These are phyloP conservation scores for Bombyx mandarina DNA, from an alignment of 1,140 invertebrate genomes.

Conservation along the genomic window DNA sequence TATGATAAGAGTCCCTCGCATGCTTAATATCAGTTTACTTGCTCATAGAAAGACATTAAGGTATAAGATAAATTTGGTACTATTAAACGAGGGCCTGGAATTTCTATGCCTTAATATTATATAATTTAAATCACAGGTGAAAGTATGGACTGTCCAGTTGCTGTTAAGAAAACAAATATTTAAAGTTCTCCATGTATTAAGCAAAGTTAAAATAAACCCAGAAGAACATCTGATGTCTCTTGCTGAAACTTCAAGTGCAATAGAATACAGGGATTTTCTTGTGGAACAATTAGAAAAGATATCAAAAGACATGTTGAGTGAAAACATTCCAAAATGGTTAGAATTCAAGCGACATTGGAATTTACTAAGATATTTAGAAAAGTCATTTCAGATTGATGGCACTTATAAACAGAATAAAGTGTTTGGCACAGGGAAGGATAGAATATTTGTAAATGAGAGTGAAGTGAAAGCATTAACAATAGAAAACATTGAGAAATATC, in stretches of 20 bases:
- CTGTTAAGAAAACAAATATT: slow-evolving; percentile 75
- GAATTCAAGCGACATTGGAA: slow-evolving; percentile 71
- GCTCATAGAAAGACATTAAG: too few relatives aligned
- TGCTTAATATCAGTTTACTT: too few relatives aligned
- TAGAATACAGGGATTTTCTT: slow-evolving; percentile 73
- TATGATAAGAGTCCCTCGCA: too few relatives aligned
- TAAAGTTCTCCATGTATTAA: slow-evolving; percentile 74
- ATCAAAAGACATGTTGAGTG: slow-evolving; percentile 38
- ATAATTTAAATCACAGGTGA: slow-evolving; percentile 56
- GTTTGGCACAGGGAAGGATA: slow-evolving; percentile 53
- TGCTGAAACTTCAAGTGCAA: slow-evolving; percentile 68
- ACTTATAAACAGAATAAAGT: slow-evolving; percentile 66
- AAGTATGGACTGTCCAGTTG: slow-evolving; percentile 74
- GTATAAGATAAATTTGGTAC: too few relatives aligned
- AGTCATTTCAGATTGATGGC: slow-evolving; percentile 65
- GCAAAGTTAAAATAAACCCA: slow-evolving; percentile 73
- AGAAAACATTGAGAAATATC: slow-evolving; percentile 64
- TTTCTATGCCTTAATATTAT: slow-evolving; percentile 14
- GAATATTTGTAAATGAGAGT: slow-evolving; percentile 59
- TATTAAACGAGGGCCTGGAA: too few relatives aligned
- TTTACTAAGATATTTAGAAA: slow-evolving; percentile 69
- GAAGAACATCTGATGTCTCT: slow-evolving; percentile 70
- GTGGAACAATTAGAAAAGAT: slow-evolving; percentile 71
- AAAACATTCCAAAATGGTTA: slow-evolving; percentile 56
- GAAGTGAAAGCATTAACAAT: slow-evolving; percentile 64